phyloP scores from a whole-genome alignment of 2,888 invertebrate genomes.

The Eudasyphora cyanicolor region DNA sequence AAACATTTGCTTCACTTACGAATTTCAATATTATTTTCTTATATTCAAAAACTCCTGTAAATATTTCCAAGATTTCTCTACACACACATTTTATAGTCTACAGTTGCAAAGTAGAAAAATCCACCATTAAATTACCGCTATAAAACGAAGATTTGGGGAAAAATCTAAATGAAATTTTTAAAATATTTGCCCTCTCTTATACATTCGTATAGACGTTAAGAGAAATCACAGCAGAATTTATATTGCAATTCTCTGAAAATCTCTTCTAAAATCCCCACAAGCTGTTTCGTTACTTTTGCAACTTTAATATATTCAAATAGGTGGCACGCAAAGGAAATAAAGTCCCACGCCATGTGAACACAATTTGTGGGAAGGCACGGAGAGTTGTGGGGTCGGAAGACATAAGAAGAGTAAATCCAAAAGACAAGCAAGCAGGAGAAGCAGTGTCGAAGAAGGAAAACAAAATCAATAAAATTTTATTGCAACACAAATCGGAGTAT shows the following conservation, averaged over 20 bases:
- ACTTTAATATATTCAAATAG: slow-evolving; percentile 5
- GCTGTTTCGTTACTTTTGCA: slow-evolving; percentile 7
- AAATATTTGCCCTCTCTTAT: too few relatives aligned
- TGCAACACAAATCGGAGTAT: slow-evolving; percentile 47
- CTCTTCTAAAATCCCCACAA: background rate
- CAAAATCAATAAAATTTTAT: slow-evolving; percentile 49
- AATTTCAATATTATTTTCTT: too few relatives aligned
- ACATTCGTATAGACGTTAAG: too few relatives aligned
- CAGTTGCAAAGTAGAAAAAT: too few relatives aligned
- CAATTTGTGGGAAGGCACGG: background rate
- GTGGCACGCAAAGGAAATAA: background rate
- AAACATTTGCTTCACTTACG: too few relatives aligned
- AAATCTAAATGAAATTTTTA: too few relatives aligned
- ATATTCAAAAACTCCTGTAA: too few relatives aligned
- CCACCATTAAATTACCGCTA: too few relatives aligned
- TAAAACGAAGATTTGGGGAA: too few relatives aligned
- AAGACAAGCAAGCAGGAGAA: background rate
- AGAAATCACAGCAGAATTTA: background rate
- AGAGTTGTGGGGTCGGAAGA: background rate
- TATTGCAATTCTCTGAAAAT: background rate
- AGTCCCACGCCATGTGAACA: background rate
- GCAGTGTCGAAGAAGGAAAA: slow-evolving; percentile 1
- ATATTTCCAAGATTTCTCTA: too few relatives aligned
- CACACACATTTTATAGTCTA: too few relatives aligned
- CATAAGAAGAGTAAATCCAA: background rate